These are phyloP conservation scores for Synaphobranchus kaupii DNA, from an alignment of 2,797 vertebrate species.

Conservation along the genomic window DNA sequence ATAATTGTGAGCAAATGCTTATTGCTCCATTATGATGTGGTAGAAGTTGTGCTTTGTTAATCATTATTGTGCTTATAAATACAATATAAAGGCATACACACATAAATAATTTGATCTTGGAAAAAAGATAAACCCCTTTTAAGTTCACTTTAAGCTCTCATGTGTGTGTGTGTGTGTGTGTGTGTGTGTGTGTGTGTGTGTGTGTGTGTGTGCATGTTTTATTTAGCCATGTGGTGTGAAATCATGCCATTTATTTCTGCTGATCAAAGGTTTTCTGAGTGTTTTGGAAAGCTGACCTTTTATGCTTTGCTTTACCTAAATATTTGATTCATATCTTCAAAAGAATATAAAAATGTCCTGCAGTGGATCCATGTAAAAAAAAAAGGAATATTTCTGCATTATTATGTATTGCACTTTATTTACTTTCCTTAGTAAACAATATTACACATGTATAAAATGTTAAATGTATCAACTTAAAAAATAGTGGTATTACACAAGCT, in stretches of 20 bases:
- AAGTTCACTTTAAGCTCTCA: no score
- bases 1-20: not conserved
- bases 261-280: not conserved
- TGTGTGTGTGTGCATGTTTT: not conserved
- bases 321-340: not conserved
- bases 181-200: no score
- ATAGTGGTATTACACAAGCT: conserved; percentile 6
- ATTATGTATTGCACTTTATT: conserved; percentile 24
- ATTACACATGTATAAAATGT: conserved; percentile 18
- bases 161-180: no score
- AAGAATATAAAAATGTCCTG: not conserved
- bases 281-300: not conserved
- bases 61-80: no score
- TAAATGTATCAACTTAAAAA: not conserved
- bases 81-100: no score
- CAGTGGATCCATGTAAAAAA: not conserved
- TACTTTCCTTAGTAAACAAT: conserved; percentile 23
- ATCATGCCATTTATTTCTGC: not conserved
- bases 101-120: no score
- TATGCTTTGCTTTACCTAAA: not conserved
- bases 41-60: no score
- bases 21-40: no score
- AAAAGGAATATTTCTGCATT: not conserved
- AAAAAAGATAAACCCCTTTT: no score
- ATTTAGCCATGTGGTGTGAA: not conserved